Percentiles rank a stretch among this genome's conserved stretches.
phyloP scores from a whole-genome alignment of 1,140 invertebrate species.

The Globodera ellingtonae region DNA sequence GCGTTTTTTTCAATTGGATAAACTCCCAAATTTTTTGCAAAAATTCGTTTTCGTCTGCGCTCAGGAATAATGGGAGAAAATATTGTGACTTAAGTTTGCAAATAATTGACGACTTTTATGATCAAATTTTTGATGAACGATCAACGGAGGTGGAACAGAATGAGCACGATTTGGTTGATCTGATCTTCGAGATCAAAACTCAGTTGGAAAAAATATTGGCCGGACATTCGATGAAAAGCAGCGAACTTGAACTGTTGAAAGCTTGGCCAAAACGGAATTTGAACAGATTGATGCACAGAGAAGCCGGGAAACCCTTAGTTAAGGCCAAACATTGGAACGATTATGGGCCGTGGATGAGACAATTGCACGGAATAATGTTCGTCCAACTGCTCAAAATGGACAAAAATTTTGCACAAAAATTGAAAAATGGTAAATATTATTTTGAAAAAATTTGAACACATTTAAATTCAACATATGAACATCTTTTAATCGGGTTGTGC shows the following conservation, averaged over 20 bases:
- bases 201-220: background rate
- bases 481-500: too few species aligned
- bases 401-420: background rate
- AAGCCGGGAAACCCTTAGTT: background rate
- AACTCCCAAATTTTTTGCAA: background rate
- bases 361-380: background rate
- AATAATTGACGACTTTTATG: background rate
- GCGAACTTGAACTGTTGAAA: background rate
- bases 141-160: background rate
- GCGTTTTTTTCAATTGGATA: background rate
- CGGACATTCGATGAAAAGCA: background rate
- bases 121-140: background rate
- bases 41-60: background rate
- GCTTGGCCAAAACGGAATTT: background rate
- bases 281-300: background rate
- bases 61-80: background rate
- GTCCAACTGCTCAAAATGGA: background rate
- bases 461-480: too few species aligned
- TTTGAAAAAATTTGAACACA: too few species aligned
- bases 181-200: background rate
- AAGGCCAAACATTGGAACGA: background rate
- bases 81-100: background rate
- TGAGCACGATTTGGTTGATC: background rate
- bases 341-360: background rate
- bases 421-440: slow-evolving; percentile 15